Conservation (phyloP, 2,797 vertebrate genomes). For the Corythornis leucogaster region DNA sequence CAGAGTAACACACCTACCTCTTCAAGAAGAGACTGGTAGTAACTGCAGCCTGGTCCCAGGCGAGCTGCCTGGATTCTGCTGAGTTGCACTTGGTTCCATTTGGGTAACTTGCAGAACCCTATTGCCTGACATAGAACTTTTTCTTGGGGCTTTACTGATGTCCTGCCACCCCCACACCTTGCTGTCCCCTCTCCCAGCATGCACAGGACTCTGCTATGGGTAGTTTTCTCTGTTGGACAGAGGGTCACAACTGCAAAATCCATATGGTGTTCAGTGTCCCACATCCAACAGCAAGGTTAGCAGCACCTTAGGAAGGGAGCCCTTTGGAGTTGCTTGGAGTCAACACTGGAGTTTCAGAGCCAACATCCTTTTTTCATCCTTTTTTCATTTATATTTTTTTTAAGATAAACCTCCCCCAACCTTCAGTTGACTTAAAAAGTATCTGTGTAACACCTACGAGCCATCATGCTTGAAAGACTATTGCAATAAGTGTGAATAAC, state of each 20-base stretch:
- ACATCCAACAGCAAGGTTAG: neutral
- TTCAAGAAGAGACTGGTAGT: neutral
- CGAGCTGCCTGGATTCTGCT: neutral
- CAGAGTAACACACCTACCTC: rapidly evolving
- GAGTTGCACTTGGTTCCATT: neutral
- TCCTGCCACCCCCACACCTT: rapidly evolving
- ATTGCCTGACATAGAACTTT: neutral
- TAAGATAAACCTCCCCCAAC: neutral
- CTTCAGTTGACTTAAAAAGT: neutral
- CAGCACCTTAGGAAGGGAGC: neutral
- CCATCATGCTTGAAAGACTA: neutral
- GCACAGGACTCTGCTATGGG: rapidly evolving
- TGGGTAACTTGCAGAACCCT: neutral
- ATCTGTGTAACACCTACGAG: neutral
- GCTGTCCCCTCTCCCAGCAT: neutral
- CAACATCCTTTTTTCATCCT: neutral
- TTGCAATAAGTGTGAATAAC: neutral
- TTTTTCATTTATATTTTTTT: neutral
- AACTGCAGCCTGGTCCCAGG: neutral
- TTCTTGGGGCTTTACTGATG: neutral
- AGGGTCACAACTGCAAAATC: rapidly evolving
- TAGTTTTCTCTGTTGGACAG: neutral
- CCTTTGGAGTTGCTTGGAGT: neutral
- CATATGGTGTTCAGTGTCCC: neutral
- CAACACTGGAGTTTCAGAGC: too few species aligned